These are phyloP conservation scores for Aphelocoma coerulescens DNA, from an alignment of 2,113 vertebrate genomes.

Conservation along the genomic window DNA sequence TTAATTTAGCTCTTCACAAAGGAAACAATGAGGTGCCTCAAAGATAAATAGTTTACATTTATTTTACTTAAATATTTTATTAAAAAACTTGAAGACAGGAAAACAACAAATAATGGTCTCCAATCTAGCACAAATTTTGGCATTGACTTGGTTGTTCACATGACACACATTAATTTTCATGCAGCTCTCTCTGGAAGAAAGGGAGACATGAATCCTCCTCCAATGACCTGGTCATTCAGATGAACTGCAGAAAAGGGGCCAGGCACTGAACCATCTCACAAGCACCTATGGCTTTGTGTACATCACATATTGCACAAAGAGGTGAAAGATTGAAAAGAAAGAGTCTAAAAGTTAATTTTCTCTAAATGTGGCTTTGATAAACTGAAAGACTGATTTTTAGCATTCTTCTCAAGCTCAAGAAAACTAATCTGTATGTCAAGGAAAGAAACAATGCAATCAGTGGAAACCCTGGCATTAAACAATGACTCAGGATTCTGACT, in stretches of 20 bases:
- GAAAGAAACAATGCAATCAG: neutral
- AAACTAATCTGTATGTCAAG: neutral
- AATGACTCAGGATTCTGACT: neutral
- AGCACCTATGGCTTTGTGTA: neutral
- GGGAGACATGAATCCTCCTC: neutral
- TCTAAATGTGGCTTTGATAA: neutral
- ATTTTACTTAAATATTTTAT: neutral
- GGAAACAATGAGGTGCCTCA: neutral
- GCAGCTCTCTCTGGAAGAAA: neutral
- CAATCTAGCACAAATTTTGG: neutral
- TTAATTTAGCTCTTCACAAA: neutral
- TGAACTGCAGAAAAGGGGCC: neutral
- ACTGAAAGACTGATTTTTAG: neutral
- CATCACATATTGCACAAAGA: neutral
- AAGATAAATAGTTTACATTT: neutral
- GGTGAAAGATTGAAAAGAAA: neutral
- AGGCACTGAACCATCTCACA: neutral
- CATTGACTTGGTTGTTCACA: neutral
- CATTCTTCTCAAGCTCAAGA: neutral
- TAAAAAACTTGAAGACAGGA: neutral
- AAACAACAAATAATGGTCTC: neutral
- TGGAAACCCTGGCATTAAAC: neutral
- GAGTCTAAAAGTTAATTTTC: neutral
- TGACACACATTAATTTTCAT: neutral
- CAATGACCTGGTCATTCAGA: neutral